These are phyloP conservation scores for Macrocentrus cingulum DNA, from an alignment of 1,140 invertebrate species.

Conservation along the genomic window DNA sequence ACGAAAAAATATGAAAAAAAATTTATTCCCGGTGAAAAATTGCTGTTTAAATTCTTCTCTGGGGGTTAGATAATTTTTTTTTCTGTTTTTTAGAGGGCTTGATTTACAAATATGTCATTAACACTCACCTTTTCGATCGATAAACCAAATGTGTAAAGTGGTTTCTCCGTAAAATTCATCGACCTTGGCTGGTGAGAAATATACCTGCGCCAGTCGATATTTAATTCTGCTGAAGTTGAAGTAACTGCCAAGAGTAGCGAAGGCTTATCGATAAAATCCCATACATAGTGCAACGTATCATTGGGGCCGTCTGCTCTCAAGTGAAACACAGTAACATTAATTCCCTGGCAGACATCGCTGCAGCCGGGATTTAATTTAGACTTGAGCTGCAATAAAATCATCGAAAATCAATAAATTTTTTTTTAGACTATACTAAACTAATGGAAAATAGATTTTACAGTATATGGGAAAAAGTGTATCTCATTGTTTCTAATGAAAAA, in stretches of 20 bases:
- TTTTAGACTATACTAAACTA: too few relatives aligned
- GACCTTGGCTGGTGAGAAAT: slow-evolving; percentile 38
- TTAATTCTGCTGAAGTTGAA: slow-evolving; percentile 47
- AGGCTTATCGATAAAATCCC: slow-evolving; percentile 63
- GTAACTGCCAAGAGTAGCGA: slow-evolving; percentile 59
- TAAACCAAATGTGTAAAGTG: slow-evolving; percentile 60
- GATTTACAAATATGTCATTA: too few relatives aligned
- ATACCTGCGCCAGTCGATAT: slow-evolving; percentile 56
- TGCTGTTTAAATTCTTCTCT: too few relatives aligned
- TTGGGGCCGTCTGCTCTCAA: slow-evolving; percentile 56
- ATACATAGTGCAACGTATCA: slow-evolving; percentile 64
- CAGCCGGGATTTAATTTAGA: slow-evolving; percentile 46
- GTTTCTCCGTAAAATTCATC: slow-evolving; percentile 53
- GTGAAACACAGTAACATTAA: slow-evolving; percentile 55
- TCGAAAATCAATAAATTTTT: neutral
- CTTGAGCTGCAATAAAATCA: slow-evolving; percentile 40
- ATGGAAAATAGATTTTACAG: too few relatives aligned
- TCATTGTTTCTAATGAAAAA: slow-evolving; percentile 23
- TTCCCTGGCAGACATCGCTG: slow-evolving; percentile 34
- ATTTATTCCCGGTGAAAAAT: too few relatives aligned
- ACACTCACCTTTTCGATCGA: slow-evolving; percentile 60
- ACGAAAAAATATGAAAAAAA: too few relatives aligned
- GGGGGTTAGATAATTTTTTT: neutral
- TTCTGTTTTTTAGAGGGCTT: too few relatives aligned
- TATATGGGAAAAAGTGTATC: neutral